Conservation (phyloP, 2,888 invertebrate species). For the Macropis europaea region DNA sequence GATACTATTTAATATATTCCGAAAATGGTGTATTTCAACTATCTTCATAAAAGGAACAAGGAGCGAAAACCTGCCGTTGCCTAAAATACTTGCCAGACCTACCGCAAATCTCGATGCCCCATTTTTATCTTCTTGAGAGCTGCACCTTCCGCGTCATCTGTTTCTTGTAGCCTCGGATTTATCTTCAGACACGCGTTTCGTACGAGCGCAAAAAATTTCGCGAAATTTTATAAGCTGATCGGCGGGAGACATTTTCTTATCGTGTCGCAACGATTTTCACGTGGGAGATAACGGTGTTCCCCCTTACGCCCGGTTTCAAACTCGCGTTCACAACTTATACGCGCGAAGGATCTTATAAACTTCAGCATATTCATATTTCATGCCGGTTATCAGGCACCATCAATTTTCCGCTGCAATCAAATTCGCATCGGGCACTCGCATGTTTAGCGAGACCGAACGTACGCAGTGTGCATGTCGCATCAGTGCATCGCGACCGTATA, state of each 20-base stretch:
- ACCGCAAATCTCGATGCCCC: too few species aligned
- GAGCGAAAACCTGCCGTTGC: too few species aligned
- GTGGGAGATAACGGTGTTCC: not conserved
- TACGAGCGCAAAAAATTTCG: not conserved
- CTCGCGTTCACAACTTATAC: not conserved
- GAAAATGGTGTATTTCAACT: too few species aligned
- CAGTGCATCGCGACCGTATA: conserved; percentile 20
- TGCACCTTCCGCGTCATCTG: too few species aligned
- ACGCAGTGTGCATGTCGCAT: not conserved
- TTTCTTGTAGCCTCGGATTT: too few species aligned
- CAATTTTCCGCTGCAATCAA: conserved; percentile 30
- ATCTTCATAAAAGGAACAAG: too few species aligned
- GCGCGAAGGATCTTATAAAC: conserved; percentile 21
- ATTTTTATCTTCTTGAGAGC: too few species aligned
- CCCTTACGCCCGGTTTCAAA: not conserved
- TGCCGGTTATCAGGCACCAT: conserved; percentile 23
- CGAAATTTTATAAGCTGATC: not conserved
- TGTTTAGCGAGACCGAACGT: not conserved
- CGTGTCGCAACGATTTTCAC: not conserved
- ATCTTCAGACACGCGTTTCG: too few species aligned
- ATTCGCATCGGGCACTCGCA: conserved; percentile 20
- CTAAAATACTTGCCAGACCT: too few species aligned
- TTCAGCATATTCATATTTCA: conserved; percentile 36
- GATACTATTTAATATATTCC: too few species aligned
- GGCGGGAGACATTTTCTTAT: not conserved